phyloP scores from a whole-genome alignment of 2,888 invertebrate species.

The Oscheius sp. region DNA sequence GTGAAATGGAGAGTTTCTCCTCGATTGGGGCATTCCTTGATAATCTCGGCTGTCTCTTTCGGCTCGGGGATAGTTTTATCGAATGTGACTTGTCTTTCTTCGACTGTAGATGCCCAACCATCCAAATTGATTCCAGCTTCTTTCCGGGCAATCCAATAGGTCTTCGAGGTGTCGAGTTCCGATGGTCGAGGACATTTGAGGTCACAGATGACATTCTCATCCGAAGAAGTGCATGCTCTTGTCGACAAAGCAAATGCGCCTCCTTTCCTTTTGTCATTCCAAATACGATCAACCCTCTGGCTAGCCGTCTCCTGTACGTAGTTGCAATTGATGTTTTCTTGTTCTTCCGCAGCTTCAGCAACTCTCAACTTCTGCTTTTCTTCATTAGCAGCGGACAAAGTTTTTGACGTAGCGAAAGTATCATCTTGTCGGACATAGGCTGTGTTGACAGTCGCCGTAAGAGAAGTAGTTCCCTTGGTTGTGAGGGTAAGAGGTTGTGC shows the following conservation, averaged over 20 bases:
- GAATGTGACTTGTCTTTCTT: constrained; percentile 35
- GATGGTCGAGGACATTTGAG: constrained; percentile 51
- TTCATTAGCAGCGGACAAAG: constrained; percentile 44
- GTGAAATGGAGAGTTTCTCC: constrained; percentile 42
- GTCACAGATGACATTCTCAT: constrained; percentile 35
- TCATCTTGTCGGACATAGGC: constrained; percentile 39
- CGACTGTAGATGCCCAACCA: constrained; percentile 38
- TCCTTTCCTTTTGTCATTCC: constrained; percentile 56
- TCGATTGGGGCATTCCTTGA: constrained; percentile 49
- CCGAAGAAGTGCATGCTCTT: constrained; percentile 42
- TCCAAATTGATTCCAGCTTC: constrained; percentile 31
- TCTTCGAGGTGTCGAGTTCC: constrained; percentile 45
- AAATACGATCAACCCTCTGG: constrained; percentile 38
- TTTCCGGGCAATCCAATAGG: constrained; percentile 48
- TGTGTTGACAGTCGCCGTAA: constrained; percentile 41
- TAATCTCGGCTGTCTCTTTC: constrained; percentile 36
- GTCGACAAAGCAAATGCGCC: constrained; percentile 49
- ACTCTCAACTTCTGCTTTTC: constrained; percentile 45
- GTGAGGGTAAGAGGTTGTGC: constrained; percentile 37
- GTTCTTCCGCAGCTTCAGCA: constrained; percentile 52
- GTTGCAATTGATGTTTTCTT: constrained; percentile 62
- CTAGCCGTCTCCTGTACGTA: constrained; percentile 50
- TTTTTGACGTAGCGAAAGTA: constrained; percentile 39
- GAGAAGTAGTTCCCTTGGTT: constrained; percentile 38
- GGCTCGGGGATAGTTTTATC: constrained; percentile 38